Evolutionary conservation across 2,888 invertebrate genomes (phyloP).

Genomic region (Sarcophaga carnaria): DNA sequence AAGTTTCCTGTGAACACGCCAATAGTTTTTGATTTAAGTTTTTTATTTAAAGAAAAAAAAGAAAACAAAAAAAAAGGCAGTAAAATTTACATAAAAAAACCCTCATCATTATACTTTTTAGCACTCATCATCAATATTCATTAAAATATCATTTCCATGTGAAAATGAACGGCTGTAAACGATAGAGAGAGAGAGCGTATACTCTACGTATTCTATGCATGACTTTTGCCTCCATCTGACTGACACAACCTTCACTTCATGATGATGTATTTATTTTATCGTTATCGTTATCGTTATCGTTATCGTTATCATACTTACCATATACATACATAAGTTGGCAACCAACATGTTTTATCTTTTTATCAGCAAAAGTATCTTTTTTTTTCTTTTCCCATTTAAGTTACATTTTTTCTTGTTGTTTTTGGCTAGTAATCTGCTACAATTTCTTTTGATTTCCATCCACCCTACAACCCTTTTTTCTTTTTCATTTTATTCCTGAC

Average conservation of each 20-base stretch:
- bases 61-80: background rate
- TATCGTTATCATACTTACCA: background rate
- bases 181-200: background rate
- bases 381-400: too few relatives aligned
- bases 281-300: background rate
- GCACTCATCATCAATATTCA: slow-evolving; percentile 60
- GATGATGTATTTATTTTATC: slow-evolving; percentile 42
- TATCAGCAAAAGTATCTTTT: too few relatives aligned
- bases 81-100: slow-evolving; percentile 28
- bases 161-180: background rate
- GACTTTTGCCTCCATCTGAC: slow-evolving; percentile 39
- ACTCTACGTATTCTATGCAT: background rate
- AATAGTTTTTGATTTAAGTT: too few relatives aligned
- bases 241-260: slow-evolving; percentile 12
- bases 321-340: too few relatives aligned
- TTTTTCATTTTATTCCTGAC: too few relatives aligned
- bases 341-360: too few relatives aligned
- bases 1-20: too few relatives aligned
- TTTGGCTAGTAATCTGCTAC: too few relatives aligned
- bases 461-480: too few relatives aligned
- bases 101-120: background rate
- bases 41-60: too few relatives aligned
- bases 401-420: too few relatives aligned
- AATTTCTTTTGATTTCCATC: too few relatives aligned
- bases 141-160: slow-evolving; percentile 55